Conservation (phyloP, 2,797 vertebrate genomes). For the Silurus lanzhouensis region DNA sequence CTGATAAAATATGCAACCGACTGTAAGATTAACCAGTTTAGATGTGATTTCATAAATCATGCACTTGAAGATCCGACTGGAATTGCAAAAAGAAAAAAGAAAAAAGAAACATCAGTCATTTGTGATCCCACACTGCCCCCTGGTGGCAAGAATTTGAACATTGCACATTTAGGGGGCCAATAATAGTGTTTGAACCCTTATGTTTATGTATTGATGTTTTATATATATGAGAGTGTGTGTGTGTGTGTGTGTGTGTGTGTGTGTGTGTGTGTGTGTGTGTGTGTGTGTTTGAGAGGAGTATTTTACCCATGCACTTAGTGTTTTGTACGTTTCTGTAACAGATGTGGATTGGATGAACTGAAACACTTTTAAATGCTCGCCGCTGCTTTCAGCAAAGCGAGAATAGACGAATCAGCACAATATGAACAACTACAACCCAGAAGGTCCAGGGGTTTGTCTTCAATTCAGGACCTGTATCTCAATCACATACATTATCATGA, state of each 20-base stretch:
- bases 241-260: no score
- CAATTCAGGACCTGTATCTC: not conserved
- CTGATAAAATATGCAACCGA: not conserved
- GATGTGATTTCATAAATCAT: not conserved
- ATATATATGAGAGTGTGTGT: no score
- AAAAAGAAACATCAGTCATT: not conserved
- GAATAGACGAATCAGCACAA: not conserved
- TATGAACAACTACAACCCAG: not conserved
- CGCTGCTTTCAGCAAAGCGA: not conserved
- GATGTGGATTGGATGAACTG: no score
- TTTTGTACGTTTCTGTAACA: no score
- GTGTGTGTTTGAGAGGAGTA: no score
- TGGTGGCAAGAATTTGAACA: not conserved
- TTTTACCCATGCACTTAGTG: no score
- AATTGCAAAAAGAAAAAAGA: not conserved
- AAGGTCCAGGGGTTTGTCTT: not conserved
- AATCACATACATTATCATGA: not conserved
- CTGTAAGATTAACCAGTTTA: not conserved
- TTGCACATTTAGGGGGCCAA: not conserved
- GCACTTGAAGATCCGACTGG: not conserved
- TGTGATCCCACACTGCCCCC: conserved; percentile 16
- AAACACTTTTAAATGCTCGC: no score
- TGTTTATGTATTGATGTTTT: no score
- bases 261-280: no score
- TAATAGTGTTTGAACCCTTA: not conserved